A percentile compares a stretch with the other conserved stretches of the same genome.
These are phyloP conservation scores for Oscheius sp. DNA, from an alignment of 2,888 invertebrate species.

Conservation along the genomic window DNA sequence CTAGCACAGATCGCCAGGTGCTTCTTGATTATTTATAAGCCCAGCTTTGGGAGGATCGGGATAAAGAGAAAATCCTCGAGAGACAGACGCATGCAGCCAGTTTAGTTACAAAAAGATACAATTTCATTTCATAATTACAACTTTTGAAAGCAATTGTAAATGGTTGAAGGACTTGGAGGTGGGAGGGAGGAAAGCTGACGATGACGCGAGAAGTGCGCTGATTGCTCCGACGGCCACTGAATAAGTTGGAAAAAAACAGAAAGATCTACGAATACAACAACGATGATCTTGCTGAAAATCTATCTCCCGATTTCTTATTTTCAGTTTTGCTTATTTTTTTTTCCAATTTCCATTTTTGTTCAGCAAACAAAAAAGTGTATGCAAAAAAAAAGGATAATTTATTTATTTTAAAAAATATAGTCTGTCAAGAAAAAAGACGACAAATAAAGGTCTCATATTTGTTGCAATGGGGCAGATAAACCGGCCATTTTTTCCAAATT, in stretches of 20 bases:
- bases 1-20: conserved; percentile 20
- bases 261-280: background rate
- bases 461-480: too few species aligned
- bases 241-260: conserved; percentile 3
- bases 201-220: conserved; percentile 25
- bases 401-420: too few species aligned
- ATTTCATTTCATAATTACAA: background rate
- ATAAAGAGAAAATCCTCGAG: background rate
- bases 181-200: conserved; percentile 22
- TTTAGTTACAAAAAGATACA: too few species aligned
- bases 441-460: too few species aligned
- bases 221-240: conserved; percentile 8
- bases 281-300: background rate
- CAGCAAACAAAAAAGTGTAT: too few species aligned
- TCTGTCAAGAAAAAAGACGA: too few species aligned
- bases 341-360: too few species aligned
- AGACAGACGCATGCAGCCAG: background rate
- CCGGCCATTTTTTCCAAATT: too few species aligned
- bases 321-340: too few species aligned
- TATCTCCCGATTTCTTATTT: too few species aligned
- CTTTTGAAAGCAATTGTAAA: background rate
- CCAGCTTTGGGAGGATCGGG: background rate
- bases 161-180: background rate
- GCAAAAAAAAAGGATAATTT: too few species aligned
- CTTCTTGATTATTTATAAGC: conserved; percentile 27